Percentiles rank a stretch among this genome's conserved stretches.
These are phyloP conservation scores for Tachypleus tridentatus DNA, from an alignment of 1,140 invertebrate species.

Conservation along the genomic window DNA sequence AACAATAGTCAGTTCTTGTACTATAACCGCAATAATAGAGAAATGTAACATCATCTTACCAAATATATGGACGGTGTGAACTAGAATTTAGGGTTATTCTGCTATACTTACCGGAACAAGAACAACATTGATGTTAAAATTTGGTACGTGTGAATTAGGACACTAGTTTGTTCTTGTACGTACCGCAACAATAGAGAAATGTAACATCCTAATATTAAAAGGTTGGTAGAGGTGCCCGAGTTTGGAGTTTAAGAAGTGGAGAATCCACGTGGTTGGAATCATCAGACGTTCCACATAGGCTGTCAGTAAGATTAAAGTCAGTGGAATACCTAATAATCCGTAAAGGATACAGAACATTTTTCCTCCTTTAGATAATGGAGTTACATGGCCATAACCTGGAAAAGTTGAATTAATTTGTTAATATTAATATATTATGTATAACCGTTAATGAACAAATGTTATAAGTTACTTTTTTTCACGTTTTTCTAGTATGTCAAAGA, in stretches of 20 bases:
- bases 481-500: no score
- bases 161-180: constrained; percentile 3
- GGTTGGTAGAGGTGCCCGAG: constrained; percentile 38
- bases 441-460: no score
- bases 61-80: no score
- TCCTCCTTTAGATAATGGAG: constrained; percentile 71
- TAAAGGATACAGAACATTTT: constrained; percentile 83
- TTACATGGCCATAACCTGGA: constrained; percentile 89
- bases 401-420: constrained; percentile 21
- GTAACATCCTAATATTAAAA: constrained; percentile 61
- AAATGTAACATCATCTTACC: no score
- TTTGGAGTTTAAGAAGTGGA: constrained; percentile 30
- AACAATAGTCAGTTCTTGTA: no score
- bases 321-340: constrained; percentile 62
- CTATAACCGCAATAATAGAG: no score
- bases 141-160: no score
- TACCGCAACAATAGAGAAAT: constrained; percentile 49
- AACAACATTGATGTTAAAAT: no score
- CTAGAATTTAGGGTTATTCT: no score
- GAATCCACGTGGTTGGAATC: constrained; percentile 46
- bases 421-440: no score
- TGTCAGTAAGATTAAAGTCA: constrained; percentile 55
- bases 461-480: no score
- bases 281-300: constrained; percentile 67
- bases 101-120: no score